Percentiles rank a stretch among this genome's conserved stretches.
Conservation (phyloP, 2,797 vertebrate species). For the Clarias laeviceps region DNA sequence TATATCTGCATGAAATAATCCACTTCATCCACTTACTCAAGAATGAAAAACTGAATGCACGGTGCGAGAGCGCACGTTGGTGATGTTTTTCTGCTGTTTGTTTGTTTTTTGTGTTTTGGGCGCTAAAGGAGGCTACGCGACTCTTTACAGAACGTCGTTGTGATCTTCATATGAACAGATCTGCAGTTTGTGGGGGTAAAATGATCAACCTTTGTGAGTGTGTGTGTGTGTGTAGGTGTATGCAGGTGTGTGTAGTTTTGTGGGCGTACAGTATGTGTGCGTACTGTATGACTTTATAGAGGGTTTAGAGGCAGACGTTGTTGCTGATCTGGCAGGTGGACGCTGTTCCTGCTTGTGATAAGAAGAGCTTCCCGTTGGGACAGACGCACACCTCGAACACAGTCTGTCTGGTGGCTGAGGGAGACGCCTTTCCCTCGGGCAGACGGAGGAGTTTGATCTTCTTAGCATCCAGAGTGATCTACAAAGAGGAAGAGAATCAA, state of each 20-base stretch:
- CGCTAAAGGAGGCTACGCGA: background rate
- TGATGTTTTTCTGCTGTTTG: background rate
- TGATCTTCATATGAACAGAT: slow-evolving; percentile 56
- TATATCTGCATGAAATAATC: background rate
- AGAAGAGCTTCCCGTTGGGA: slow-evolving; percentile 91
- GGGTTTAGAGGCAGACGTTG: slow-evolving; percentile 90
- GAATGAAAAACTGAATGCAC: background rate
- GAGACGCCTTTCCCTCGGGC: slow-evolving; percentile 86
- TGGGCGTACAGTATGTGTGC: slow-evolving; percentile 6
- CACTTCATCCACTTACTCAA: background rate
- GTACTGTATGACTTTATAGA: slow-evolving; percentile 2
- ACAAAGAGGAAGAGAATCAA: slow-evolving; percentile 13
- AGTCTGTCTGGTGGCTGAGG: slow-evolving; percentile 86
- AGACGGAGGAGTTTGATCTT: slow-evolving; percentile 91
- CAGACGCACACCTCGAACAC: slow-evolving; percentile 97
- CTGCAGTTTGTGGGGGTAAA: slow-evolving; percentile 31
- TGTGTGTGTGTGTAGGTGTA: slow-evolving; percentile 19
- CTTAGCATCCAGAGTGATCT: slow-evolving; percentile 93
- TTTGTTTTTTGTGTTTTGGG: background rate
- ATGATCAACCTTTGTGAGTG: background rate
- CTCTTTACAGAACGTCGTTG: slow-evolving; percentile 3
- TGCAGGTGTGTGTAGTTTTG: slow-evolving; percentile 19
- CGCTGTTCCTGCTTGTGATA: slow-evolving; percentile 90
- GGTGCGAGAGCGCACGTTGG: background rate
- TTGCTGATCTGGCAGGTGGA: slow-evolving; percentile 97